Base-by-base conservation (phyloP, 2,113 vertebrate species). In the Sciurus niger region DNA sequence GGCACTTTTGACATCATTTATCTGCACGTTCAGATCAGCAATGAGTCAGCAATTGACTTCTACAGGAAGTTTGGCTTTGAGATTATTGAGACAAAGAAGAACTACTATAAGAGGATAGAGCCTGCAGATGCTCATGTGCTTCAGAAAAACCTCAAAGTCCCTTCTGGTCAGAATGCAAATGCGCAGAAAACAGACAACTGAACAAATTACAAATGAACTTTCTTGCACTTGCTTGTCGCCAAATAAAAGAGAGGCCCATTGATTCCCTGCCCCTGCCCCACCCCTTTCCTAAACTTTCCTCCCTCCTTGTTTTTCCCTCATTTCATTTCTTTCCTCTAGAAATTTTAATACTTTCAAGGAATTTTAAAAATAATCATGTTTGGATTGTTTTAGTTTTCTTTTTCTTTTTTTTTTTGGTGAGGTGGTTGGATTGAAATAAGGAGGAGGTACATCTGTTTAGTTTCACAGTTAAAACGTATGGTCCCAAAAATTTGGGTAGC, bases 51-150 rank as follows among this genome's bases (percentile, higher is more conserved):
- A 90, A 99, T 99, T 97, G 99, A 99, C 98, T 99, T 99, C 99
- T 99, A 99, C 99, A 99, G 99, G 96, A 99, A 99, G 98, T 99
- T 99, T 99, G 99, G 99, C 97, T 99, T 99, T 98, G 99, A 99
- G 99, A 99, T 99, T 98, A 99, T 99, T 43, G 99, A 99, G 98
- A 99, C 99, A 93, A 99, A 99, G 99, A 99, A 99, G 98, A 99
- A 99, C 99, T 99, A 99, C 99, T 99, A 99, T 99, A 99, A 99
- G 99, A 99, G 99, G 99, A 99, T 99, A 99, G 99, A 99, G 98
- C 99, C 99, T 0, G 99, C 99, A 97, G 99, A 99, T 87, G 99
- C 99, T 95, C 99, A 99, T 2, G 99, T 99, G 98, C 99, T 99
- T 98, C 99, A 99, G 99, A 99, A 99, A 99, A 99, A 99, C 98